Conservation (phyloP, 2,113 vertebrate genomes). For the Ginglymostoma cirratum region DNA sequence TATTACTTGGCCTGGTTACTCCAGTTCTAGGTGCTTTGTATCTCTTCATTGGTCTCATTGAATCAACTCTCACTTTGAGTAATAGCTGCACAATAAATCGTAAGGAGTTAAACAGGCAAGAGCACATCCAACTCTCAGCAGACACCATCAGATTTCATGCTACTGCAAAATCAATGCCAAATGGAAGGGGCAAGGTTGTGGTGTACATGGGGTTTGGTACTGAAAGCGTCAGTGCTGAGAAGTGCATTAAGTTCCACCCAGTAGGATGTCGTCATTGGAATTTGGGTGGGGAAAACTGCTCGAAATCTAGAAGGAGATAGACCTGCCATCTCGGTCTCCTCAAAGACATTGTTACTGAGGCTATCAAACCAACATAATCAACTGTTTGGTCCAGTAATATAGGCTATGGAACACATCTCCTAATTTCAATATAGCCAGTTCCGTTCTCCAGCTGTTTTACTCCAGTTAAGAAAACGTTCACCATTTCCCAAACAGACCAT, state of each 20-base stretch:
- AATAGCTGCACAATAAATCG: neutral
- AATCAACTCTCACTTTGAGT: neutral
- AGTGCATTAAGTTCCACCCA: no score
- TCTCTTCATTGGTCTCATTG: neutral
- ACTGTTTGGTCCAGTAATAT: neutral
- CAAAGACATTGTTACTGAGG: no score
- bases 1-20: neutral
- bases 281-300: no score
- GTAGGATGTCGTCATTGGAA: no score
- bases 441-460: neutral
- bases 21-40: neutral
- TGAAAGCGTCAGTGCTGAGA: no score
- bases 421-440: neutral
- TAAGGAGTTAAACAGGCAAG: neutral
- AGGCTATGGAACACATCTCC: neutral
- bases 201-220: no score
- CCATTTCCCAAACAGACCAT: neutral
- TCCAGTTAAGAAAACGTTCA: neutral
- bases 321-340: no score
- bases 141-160: neutral
- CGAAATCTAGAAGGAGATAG: no score
- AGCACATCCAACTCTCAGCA: neutral
- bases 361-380: no score
- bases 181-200: neutral
- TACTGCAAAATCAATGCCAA: neutral